Conservation (phyloP, 1,140 invertebrate genomes). For the Alviniconcha marisindica region DNA sequence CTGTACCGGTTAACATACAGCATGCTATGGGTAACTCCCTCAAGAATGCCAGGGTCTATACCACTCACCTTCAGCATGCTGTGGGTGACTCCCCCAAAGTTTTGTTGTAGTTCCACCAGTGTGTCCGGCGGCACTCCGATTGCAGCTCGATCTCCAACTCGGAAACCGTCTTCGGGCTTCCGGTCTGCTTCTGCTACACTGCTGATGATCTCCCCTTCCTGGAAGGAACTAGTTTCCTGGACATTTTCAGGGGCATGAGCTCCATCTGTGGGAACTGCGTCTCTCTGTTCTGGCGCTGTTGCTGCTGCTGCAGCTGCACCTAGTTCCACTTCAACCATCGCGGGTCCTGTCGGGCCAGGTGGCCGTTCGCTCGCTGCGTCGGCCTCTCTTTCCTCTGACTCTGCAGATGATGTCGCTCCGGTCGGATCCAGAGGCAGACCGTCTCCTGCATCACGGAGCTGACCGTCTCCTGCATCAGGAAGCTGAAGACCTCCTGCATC, state of each 20-base stretch:
- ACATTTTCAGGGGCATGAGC: neutral
- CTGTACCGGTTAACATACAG: too few relatives aligned
- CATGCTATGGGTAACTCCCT: too few relatives aligned
- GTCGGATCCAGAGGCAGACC: too few relatives aligned
- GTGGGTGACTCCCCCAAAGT: conserved; percentile 8
- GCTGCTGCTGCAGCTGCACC: conserved; percentile 4
- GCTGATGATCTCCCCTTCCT: neutral
- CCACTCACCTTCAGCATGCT: conserved; percentile 13
- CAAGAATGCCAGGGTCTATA: neutral
- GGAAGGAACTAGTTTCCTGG: neutral
- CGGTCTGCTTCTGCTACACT: neutral
- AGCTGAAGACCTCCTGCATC: too few relatives aligned
- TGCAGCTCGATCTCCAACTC: neutral
- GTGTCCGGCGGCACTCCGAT: conserved; percentile 3
- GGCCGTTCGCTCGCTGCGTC: too few relatives aligned
- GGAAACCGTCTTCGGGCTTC: neutral
- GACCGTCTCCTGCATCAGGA: too few relatives aligned
- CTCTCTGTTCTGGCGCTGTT: neutral
- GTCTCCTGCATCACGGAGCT: too few relatives aligned
- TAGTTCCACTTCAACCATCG: neutral
- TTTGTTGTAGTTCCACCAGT: conserved; percentile 15
- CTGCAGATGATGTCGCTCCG: too few relatives aligned
- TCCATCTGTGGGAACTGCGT: neutral
- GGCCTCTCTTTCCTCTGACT: too few relatives aligned
- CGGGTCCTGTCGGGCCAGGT: neutral